A percentile compares a stretch with the other conserved stretches of the same genome.
phyloP scores from a whole-genome alignment of 2,113 vertebrate genomes.

The Thinocorus orbignyianus region DNA sequence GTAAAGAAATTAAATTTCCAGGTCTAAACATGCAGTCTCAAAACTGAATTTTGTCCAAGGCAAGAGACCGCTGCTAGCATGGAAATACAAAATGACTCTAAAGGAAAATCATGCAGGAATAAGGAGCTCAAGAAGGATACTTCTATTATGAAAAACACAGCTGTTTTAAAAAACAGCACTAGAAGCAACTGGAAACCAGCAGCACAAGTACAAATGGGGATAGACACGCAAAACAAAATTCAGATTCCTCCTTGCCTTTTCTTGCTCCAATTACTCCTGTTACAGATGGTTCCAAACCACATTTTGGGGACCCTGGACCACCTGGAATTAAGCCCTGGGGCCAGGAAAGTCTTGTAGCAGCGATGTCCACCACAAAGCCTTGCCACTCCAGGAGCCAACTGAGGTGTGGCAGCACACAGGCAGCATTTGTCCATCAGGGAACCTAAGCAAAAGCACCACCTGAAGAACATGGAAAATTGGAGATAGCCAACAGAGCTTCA shows the following conservation, averaged over 20 bases:
- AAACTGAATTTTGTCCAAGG: not conserved
- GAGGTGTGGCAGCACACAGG: not conserved
- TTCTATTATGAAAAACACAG: not conserved
- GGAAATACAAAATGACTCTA: not conserved
- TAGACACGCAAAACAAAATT: not conserved
- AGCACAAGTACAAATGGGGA: not conserved
- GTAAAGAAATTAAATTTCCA: slow-evolving; percentile 19
- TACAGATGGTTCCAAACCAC: not conserved
- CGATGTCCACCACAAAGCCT: not conserved
- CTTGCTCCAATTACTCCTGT: not conserved
- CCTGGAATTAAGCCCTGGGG: not conserved
- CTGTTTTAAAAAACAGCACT: slow-evolving; percentile 11
- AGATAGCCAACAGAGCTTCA: no score
- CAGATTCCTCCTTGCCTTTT: not conserved
- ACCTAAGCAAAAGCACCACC: not conserved
- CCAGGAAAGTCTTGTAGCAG: no score
- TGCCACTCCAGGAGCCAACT: not conserved
- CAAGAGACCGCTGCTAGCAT: not conserved
- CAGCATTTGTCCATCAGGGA: not conserved
- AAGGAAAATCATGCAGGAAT: not conserved
- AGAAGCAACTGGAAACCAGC: not conserved
- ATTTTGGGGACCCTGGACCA: not conserved
- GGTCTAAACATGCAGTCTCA: not conserved
- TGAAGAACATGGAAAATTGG: no score
- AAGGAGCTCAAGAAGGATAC: not conserved